Base-by-base conservation (phyloP, 2,797 vertebrate species). In the Cygnus olor region DNA sequence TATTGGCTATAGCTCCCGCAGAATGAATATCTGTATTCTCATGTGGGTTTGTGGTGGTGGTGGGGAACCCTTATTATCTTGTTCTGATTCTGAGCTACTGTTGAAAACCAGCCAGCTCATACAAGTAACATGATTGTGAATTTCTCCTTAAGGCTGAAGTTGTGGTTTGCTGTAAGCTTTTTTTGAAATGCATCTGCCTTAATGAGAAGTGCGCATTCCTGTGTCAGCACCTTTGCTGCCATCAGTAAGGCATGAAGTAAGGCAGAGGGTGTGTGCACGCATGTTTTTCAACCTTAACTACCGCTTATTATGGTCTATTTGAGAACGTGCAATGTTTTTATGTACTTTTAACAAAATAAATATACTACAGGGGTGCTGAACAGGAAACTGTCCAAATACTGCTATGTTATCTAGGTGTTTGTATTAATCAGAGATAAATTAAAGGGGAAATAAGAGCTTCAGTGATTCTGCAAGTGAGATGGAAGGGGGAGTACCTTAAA, bases 11-110 rank as follows among this genome's bases (percentile, higher is more conserved):
- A 87, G 71, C 68, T 94, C 81, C 68, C 70, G 45, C 58, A 76
- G 85, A 81, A 89, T 82, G 71, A 92, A 44, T 89, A 76, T 87
- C 68, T 90, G 38, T 90, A 66, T 87, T 95, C 78, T 96, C 91
- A 34, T 82, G 64, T 47, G 88, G 56, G 38, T 47, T 85, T 71
- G 47, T 88, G 85, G 73, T 91, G 69, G 40, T 81, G 63, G 38
- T 72, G 61, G 86, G 54, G 47, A 85, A 54, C 60, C 71, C 66
- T 64, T 65, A n/a, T 77, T 61, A 71, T 72, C 57, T 71, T 36
- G 30, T 69, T 70, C 70, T 53, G 22, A 40, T 76, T 58, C 44
- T 77, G 72, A 85, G 22, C 47, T 79, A 10, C 34, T 76, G 32
- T 38, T 93, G 77, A 77, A 80, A 91, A 95, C 49, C 78, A 86